Conservation (phyloP, 30 jellyfish, hydroid and myxozoan genomes). For the Hydra vulgaris region DNA sequence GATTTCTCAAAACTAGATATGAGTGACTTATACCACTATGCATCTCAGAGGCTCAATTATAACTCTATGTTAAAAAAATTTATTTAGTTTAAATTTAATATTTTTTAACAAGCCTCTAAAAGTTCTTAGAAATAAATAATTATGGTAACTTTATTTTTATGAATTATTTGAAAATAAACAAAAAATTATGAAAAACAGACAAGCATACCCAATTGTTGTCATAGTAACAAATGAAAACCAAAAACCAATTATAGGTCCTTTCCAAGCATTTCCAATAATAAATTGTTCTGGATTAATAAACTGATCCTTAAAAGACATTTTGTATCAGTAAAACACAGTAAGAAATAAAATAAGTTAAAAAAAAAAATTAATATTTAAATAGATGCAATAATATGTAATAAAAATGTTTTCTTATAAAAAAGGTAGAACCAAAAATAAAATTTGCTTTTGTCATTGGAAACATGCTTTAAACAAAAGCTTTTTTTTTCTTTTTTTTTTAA, state of each 20-base stretch:
- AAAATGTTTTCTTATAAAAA: too few relatives aligned
- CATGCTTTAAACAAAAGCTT: too few relatives aligned
- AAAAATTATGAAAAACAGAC: neutral
- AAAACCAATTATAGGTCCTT: constrained; percentile 51
- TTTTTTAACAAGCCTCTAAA: too few relatives aligned
- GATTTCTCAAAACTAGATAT: too few relatives aligned
- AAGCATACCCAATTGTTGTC: constrained; percentile 69
- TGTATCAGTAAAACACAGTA: neutral
- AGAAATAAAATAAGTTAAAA: neutral
- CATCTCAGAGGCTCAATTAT: neutral
- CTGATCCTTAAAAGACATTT: constrained; percentile 31
- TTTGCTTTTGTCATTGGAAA: too few relatives aligned
- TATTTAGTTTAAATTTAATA: too few relatives aligned
- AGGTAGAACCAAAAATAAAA: too few relatives aligned
- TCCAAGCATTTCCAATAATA: constrained; percentile 28
- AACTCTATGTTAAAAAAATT: too few relatives aligned
- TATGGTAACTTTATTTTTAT: neutral
- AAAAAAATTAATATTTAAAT: too few relatives aligned
- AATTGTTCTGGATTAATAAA: constrained; percentile 56
- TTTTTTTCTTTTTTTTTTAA: too few relatives aligned
- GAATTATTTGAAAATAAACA: neutral
- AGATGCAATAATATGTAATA: too few relatives aligned
- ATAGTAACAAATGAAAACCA: constrained; percentile 78
- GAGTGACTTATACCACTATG: neutral
- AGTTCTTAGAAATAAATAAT: neutral